Conservation (phyloP, 2,797 vertebrate species). For the Atherinosoma microstoma region DNA sequence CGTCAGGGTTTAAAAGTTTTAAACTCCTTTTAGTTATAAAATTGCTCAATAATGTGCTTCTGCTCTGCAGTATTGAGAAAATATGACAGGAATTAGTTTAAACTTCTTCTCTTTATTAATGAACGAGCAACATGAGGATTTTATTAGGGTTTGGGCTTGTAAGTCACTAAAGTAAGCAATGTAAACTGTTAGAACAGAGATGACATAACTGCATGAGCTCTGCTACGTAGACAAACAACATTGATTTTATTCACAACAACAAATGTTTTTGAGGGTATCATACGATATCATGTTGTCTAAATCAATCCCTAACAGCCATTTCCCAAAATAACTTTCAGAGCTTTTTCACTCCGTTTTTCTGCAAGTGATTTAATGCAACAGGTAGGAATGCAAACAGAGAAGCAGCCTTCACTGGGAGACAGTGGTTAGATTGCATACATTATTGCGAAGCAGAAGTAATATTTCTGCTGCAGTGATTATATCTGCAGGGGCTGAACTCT, state of each 20-base stretch:
- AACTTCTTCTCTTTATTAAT: too few relatives aligned
- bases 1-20: too few relatives aligned
- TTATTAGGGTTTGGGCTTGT: too few relatives aligned
- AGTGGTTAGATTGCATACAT: neutral
- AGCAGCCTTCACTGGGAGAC: constrained; percentile 10
- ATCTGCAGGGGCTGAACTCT: constrained; percentile 39
- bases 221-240: neutral
- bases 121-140: too few relatives aligned
- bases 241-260: neutral
- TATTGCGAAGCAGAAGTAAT: constrained; percentile 33
- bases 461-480: constrained; percentile 41
- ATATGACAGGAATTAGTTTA: too few relatives aligned
- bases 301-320: neutral
- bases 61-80: too few relatives aligned
- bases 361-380: constrained; percentile 3
- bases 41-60: too few relatives aligned
- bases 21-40: too few relatives aligned
- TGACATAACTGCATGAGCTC: neutral
- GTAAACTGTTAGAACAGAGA: neutral
- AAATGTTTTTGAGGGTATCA: neutral
- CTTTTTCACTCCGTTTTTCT: constrained; percentile 9
- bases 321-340: neutral
- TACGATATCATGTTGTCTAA: neutral
- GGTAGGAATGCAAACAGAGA: constrained; percentile 15
- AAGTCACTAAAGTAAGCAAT: neutral